Conservation (phyloP, 2,113 vertebrate genomes). For the Donacobius atricapilla region DNA sequence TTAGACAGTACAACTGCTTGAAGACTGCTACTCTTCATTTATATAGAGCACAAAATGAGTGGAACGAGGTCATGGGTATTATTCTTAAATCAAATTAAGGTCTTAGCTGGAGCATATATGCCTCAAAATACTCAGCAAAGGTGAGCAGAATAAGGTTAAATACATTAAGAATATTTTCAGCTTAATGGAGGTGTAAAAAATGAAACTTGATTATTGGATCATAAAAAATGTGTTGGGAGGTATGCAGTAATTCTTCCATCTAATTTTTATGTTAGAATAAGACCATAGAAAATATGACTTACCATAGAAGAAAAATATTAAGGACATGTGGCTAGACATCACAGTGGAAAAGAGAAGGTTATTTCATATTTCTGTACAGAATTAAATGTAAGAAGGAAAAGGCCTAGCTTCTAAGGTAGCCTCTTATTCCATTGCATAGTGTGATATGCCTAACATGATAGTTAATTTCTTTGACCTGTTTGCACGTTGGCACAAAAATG, state of each 20-base stretch:
- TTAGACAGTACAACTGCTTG: neutral
- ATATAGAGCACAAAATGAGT: neutral
- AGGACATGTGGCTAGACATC: neutral
- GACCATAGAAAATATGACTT: neutral
- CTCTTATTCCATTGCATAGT: neutral
- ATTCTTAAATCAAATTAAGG: neutral
- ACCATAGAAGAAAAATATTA: neutral
- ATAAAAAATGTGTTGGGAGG: neutral
- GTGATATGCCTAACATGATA: neutral
- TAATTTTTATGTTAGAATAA: neutral
- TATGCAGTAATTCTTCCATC: neutral
- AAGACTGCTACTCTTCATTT: neutral
- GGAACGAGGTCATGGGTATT: neutral
- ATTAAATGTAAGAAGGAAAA: neutral
- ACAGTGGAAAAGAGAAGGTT: neutral
- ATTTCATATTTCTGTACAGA: neutral
- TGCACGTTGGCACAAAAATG: neutral
- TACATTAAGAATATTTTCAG: neutral
- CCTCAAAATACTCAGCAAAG: neutral
- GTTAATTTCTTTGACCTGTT: neutral
- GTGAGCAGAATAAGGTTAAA: neutral
- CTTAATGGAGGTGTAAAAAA: neutral
- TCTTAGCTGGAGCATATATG: neutral
- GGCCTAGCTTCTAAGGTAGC: neutral
- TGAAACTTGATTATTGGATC: neutral